A percentile compares a stretch with the other conserved stretches of the same genome.
Conservation (phyloP, 2,888 invertebrate genomes). For the Morinoia aosen region DNA sequence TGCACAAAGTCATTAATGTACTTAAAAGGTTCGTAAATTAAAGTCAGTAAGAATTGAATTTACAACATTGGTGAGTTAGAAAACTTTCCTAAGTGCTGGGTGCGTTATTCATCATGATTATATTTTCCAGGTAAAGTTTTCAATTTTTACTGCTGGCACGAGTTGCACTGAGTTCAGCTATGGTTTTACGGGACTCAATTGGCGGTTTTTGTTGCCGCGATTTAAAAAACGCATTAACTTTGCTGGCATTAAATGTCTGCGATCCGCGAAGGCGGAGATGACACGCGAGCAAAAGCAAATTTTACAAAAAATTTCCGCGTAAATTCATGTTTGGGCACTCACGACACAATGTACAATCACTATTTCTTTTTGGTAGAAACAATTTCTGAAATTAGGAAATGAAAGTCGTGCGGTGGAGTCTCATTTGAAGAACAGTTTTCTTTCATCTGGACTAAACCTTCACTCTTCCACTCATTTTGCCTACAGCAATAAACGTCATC, state of each 20-base stretch:
- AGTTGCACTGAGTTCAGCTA: neutral
- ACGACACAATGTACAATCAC: neutral
- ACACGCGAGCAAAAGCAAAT: neutral
- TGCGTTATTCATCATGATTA: neutral
- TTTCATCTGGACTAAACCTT: neutral
- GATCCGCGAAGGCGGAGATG: neutral
- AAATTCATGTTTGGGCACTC: neutral
- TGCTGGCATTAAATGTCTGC: neutral
- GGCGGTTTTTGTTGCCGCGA: neutral
- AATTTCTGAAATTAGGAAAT: neutral
- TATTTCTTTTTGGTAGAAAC: neutral
- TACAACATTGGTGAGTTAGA: neutral
- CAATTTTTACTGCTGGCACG: neutral
- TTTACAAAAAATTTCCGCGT: neutral
- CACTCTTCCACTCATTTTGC: neutral
- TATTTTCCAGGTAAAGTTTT: neutral
- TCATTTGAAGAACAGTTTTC: neutral
- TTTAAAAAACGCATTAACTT: neutral
- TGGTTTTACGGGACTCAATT: neutral
- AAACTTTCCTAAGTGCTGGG: neutral
- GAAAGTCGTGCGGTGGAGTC: neutral
- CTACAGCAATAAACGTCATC: neutral
- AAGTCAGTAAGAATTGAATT: neutral
- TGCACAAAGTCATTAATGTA: neutral
- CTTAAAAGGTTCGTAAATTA: neutral